Evolutionary conservation across 2,888 invertebrate genomes (phyloP).

Genomic region (Therioaphis trifolii): DNA sequence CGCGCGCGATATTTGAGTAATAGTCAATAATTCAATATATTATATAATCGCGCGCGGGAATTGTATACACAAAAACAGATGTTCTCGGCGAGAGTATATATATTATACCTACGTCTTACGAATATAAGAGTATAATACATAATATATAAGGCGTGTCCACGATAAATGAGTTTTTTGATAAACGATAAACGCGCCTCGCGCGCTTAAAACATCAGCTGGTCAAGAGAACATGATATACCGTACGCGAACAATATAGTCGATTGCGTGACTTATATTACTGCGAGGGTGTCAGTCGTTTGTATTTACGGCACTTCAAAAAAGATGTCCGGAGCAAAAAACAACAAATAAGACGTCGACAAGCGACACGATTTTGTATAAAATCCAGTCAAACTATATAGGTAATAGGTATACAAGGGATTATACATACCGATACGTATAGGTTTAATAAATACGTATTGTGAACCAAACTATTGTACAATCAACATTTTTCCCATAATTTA

Average conservation of each 20-base stretch:
- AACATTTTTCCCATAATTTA: no score
- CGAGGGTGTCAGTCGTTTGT: not conserved
- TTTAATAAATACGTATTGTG: no score
- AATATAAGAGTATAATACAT: not conserved
- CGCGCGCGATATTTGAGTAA: constrained; percentile 56
- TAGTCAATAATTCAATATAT: constrained; percentile 39
- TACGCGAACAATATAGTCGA: constrained; percentile 34
- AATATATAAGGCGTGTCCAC: constrained; percentile 34
- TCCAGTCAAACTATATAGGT: no score
- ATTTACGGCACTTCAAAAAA: constrained; percentile 19
- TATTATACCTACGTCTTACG: not conserved
- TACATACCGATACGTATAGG: no score
- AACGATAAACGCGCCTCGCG: constrained; percentile 31
- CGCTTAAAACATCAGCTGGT: constrained; percentile 37
- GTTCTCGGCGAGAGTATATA: constrained; percentile 26
- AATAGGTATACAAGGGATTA: no score
- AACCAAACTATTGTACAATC: no score
- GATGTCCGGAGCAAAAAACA: not conserved
- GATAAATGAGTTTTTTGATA: constrained; percentile 54
- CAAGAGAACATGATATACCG: constrained; percentile 19
- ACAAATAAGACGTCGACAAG: constrained; percentile 13
- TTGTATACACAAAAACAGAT: constrained; percentile 48
- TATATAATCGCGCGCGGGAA: constrained; percentile 27
- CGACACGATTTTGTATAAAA: not conserved
- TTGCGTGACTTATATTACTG: constrained; percentile 38